phyloP scores from a whole-genome alignment of 2,113 vertebrate species.

The Percina caprodes region DNA sequence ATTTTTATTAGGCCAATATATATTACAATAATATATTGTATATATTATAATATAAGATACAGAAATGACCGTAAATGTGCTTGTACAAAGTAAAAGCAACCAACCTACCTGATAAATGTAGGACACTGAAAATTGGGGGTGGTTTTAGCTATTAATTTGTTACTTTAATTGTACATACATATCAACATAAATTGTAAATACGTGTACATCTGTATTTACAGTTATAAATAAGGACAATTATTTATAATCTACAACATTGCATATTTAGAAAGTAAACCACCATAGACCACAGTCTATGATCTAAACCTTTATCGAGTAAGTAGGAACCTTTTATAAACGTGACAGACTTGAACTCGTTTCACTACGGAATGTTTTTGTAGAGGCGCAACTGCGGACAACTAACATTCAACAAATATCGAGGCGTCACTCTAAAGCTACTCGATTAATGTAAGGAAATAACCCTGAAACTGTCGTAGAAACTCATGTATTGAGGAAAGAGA shows the following conservation, averaged over 20 bases:
- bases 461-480: background rate
- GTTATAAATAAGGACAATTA: background rate
- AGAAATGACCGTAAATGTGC: background rate
- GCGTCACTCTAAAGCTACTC: background rate
- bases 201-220: background rate
- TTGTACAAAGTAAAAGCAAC: too few relatives aligned
- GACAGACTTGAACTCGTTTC: background rate
- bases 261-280: too few relatives aligned
- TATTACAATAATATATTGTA: too few relatives aligned
- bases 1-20: background rate
- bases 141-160: background rate
- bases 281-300: too few relatives aligned
- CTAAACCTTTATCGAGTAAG: background rate
- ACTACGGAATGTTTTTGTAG: slow-evolving; percentile 50
- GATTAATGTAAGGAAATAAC: background rate
- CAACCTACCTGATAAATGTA: background rate
- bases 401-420: accelerated
- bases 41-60: too few relatives aligned
- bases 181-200: background rate
- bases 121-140: background rate
- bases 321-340: slow-evolving; percentile 27
- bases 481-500: too few relatives aligned
- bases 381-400: accelerated
- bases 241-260: background rate
- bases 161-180: background rate